Conservation (phyloP, 2,113 vertebrate species). For the Bolborhynchus lineola region DNA sequence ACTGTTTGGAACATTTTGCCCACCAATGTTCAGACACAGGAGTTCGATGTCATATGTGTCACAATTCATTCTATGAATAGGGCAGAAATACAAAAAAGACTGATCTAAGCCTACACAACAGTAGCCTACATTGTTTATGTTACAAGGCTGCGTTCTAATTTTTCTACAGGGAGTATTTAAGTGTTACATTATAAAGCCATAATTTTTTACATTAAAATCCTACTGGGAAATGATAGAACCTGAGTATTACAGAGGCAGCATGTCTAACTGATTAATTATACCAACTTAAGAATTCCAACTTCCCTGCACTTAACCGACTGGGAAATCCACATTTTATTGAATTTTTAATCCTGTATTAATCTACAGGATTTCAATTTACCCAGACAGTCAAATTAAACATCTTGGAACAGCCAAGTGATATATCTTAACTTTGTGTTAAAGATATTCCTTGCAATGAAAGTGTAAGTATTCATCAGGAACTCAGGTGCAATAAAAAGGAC, state of each 20-base stretch:
- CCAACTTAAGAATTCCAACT: conserved; percentile 54
- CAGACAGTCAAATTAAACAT: conserved; percentile 59
- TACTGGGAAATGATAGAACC: conserved; percentile 28
- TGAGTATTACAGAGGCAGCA: conserved; percentile 34
- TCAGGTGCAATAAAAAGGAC: background rate
- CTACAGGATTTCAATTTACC: conserved; percentile 21
- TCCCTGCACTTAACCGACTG: conserved; percentile 17
- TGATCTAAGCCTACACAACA: background rate
- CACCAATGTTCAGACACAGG: background rate
- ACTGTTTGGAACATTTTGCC: background rate
- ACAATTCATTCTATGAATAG: conserved; percentile 3
- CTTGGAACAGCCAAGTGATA: conserved; percentile 12
- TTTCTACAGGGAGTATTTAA: conserved; percentile 57
- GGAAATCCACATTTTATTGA: conserved; percentile 43
- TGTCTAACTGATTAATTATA: conserved; percentile 60
- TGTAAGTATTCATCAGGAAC: background rate
- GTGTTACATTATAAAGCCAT: conserved; percentile 42
- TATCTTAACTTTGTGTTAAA: conserved; percentile 17
- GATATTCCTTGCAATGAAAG: background rate
- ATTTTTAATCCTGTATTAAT: conserved; percentile 64
- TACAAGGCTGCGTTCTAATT: conserved; percentile 17
- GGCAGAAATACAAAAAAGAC: background rate
- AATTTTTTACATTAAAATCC: conserved; percentile 60
- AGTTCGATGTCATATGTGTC: background rate
- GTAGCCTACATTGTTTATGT: conserved; percentile 5